Conservation (phyloP, 2,797 vertebrate species). For the Sebastes iracundus region DNA sequence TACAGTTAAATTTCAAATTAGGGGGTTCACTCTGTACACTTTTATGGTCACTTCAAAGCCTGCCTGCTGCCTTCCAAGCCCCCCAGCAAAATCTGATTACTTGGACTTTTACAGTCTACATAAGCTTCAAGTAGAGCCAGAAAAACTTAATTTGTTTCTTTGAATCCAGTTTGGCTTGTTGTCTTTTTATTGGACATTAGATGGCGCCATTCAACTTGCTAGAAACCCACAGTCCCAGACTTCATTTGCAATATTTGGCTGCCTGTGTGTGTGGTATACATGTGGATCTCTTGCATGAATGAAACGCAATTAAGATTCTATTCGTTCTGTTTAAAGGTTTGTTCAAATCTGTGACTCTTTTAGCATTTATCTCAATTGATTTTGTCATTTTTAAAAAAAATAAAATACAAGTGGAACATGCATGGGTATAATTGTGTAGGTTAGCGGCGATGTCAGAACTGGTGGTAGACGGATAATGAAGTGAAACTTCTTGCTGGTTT, state of each 20-base stretch:
- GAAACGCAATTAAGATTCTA: conserved; percentile 54
- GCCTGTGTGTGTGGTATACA: conserved; percentile 51
- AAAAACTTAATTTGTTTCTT: conserved; percentile 38
- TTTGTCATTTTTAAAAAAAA: conserved; percentile 20
- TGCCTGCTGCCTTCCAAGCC: conserved; percentile 33
- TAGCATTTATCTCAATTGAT: conserved; percentile 32
- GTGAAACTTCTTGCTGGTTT: conserved; percentile 38
- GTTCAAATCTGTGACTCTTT: conserved; percentile 31
- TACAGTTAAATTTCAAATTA: conserved; percentile 80
- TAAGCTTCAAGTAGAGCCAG: conserved; percentile 32
- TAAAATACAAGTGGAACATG: neutral
- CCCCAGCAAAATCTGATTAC: conserved; percentile 57
- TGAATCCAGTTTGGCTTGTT: conserved; percentile 28
- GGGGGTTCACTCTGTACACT: conserved; percentile 62
- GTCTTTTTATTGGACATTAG: conserved; percentile 67
- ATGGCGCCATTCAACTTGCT: conserved; percentile 82
- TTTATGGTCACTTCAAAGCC: conserved; percentile 76
- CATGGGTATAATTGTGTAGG: neutral
- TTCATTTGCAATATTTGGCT: conserved; percentile 27
- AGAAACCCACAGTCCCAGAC: conserved; percentile 37
- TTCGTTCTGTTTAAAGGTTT: conserved; percentile 47
- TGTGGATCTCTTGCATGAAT: conserved; percentile 51
- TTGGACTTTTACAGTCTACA: conserved; percentile 47
- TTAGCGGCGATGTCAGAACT: conserved; percentile 1
- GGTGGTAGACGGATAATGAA: conserved; percentile 7